Base-by-base conservation (phyloP, 2,113 vertebrate species). In the Alligator mississippiensis region DNA sequence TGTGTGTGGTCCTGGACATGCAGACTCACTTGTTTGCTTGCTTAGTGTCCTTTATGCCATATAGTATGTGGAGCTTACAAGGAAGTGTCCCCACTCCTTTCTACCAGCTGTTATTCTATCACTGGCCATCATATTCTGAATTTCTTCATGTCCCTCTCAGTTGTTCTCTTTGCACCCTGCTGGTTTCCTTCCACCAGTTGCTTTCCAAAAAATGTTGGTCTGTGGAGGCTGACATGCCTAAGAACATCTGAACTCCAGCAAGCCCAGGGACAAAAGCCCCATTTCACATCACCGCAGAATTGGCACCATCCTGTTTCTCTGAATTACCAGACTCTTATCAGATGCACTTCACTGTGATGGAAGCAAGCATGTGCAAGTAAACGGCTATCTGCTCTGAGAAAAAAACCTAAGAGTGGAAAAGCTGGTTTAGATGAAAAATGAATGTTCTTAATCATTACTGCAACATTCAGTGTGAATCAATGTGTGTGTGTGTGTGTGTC, bases 281-380 rank as follows among this genome's bases (percentile, higher is more conserved):
- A n/a, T 95, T 91, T 82, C 60, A 9, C 88, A 0, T 88, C 89
- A 68, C 85, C 72, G 90, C 0, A 54, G 81, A 62, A 72, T 75
- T 94, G 93, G 92, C 93, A 6, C 61, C 81, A 86, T 62, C 90
- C 78, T 84, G 47, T 90, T 96, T 85, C 59, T 84, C 14, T 54
- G 38, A 30, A 86, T 87, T 91, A 58, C 0, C 1, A 90, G 47
- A 18, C n/a, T 91, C 66, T 78, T 92, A 70, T 79, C 62, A 57
- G 68, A 81, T 57, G 19, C 0, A 0, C 66, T 84, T 95, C 92
- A 88, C 59, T 90, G 25, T 54, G 77, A 3, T 0, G 0, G n/a
- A 76, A 86, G 85, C 47, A 4, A 91, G 28, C 7, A 76, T 80
- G 63, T 93, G 84, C 57, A 84, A 84, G 57, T 88, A 25, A 59